Evolutionary conservation across 2,888 invertebrate species (phyloP), one percentile per base, ranked within the genome.

Genomic region (Camponotus fellah): DNA sequence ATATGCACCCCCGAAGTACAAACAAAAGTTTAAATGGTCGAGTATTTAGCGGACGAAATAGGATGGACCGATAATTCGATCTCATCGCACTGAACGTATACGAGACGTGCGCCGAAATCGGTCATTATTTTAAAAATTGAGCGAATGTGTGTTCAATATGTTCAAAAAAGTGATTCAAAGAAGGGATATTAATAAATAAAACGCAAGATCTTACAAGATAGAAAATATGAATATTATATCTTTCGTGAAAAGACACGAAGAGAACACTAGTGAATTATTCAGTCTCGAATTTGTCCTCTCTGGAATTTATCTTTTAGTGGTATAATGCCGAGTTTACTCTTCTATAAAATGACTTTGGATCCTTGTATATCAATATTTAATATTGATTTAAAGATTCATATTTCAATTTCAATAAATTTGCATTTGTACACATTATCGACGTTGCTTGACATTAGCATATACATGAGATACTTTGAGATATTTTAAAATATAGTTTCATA

Each of bases 41-140:
- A 26, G 43, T 60, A 80, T 60, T 79, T 71, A 71, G 71, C 46
- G 79, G 71, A 46, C 17, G 46, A 46, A 79, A 71, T 60, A 37
- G 17, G 46, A 34, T 17, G 37, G 14, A 69, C 46, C 34, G 17
- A 79, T 80, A 80, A 80, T 62, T 80, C 60, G 79, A 80, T 49
- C 46, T 80, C 49, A 80, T 62, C 71, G 60, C 12, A 49, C 62
- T 58, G 69, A 60, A 62, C 37, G 46, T 58, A 60, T 49, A 62
- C 37, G 46, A 68, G 60, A 46, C 37, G 46, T 12, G 34, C 69
- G 46, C 46, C 60, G 46, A 60, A 77, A 77, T 43, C 60, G 71
- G 37, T 12, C 34, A 37, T 14, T 26, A 26, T 21, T 6, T 68
- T 64, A 75, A 75, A 64, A 76, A 76, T 74, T 60, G 40, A 74